Evolutionary conservation across 2,113 vertebrate genomes (phyloP).

Genomic region (Lophura nycthemera): DNA sequence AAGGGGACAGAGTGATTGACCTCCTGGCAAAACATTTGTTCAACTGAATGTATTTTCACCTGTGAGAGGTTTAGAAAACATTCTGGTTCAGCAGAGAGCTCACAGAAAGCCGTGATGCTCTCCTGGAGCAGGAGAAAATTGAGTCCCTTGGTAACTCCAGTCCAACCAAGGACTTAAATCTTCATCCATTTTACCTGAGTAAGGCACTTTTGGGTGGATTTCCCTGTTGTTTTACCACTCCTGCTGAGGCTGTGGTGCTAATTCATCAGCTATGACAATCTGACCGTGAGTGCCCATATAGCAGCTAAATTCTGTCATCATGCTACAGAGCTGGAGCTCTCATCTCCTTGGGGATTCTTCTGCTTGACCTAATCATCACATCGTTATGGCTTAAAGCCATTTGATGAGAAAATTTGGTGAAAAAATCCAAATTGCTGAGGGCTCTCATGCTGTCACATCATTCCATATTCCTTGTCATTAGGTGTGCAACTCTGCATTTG

Average conservation of each 20-base stretch:
- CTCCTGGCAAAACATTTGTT: neutral
- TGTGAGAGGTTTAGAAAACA: neutral
- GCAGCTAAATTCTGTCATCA: neutral
- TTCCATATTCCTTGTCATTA: neutral
- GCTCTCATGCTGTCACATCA: neutral
- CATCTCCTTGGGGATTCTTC: neutral
- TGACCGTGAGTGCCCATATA: neutral
- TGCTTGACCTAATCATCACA: neutral
- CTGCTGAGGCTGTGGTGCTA: neutral
- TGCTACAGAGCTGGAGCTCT: neutral
- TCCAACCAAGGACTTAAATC: neutral
- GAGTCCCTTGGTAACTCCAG: neutral
- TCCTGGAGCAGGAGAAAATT: neutral
- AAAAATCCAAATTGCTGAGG: neutral
- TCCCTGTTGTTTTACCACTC: neutral
- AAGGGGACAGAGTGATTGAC: neutral
- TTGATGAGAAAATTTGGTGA: slow-evolving; percentile 7
- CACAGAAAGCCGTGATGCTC: neutral
- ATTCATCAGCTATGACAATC: neutral
- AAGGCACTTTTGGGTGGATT: neutral
- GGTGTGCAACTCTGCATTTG: neutral
- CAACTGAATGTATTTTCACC: neutral
- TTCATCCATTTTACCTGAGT: neutral
- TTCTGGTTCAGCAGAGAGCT: neutral
- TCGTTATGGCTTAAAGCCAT: neutral